Percentiles rank a stretch among this genome's conserved stretches.
Evolutionary conservation across 2,113 vertebrate genomes (phyloP).

Genomic region (Murina feae): DNA sequence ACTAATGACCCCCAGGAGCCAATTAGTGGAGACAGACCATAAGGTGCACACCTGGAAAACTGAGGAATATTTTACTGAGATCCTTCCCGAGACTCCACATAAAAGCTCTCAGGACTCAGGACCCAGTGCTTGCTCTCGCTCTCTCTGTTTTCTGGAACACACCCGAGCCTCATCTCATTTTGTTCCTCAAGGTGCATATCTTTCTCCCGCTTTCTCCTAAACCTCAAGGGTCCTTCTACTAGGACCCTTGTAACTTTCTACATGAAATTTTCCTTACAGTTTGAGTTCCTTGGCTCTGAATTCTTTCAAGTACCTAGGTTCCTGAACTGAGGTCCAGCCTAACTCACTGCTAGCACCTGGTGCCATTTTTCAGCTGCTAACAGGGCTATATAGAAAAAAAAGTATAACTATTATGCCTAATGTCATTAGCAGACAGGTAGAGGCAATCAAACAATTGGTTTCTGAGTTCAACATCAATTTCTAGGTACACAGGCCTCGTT

Average conservation of each 20-base stretch:
- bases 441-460: not conserved
- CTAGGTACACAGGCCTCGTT: not conserved
- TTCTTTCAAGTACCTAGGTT: not conserved
- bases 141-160: not conserved
- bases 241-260: not conserved
- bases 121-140: not conserved
- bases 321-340: not conserved
- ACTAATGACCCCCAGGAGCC: not conserved
- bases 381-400: not conserved
- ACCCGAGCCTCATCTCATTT: not conserved
- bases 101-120: not conserved
- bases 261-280: not conserved
- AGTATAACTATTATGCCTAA: not conserved
- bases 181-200: not conserved
- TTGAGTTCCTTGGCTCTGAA: not conserved
- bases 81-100: not conserved
- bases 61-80: not conserved
- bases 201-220: not conserved
- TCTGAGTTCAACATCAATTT: not conserved
- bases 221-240: not conserved
- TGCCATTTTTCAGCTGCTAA: not conserved
- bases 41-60: not conserved
- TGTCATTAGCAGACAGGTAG: not conserved
- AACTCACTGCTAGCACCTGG: not conserved
- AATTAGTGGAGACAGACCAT: not conserved